These are phyloP conservation scores for Selene dorsalis DNA, from an alignment of 2,797 vertebrate genomes.

Conservation along the genomic window DNA sequence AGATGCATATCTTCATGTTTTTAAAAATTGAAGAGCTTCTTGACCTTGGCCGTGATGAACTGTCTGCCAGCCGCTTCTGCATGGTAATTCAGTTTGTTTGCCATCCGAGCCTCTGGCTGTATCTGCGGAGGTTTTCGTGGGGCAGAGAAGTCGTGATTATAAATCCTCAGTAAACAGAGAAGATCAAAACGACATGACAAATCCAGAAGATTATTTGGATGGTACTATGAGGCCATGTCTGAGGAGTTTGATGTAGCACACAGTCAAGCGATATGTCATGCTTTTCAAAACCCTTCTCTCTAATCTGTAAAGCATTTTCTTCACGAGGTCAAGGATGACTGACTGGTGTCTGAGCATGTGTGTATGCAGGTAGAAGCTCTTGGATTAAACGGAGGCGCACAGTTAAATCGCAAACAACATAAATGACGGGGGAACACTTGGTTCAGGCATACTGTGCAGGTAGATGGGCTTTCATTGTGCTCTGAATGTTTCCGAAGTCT, in stretches of 20 bases:
- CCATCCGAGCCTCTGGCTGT: slow-evolving; percentile 46
- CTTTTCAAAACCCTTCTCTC: slow-evolving; percentile 40
- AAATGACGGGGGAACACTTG: slow-evolving; percentile 30
- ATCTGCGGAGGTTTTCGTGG: slow-evolving; percentile 44
- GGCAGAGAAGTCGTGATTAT: slow-evolving; percentile 64
- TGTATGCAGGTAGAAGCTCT: slow-evolving; percentile 8
- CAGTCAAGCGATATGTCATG: slow-evolving; percentile 48
- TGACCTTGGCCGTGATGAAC: slow-evolving; percentile 71
- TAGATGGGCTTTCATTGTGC: slow-evolving; percentile 51
- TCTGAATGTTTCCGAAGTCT: slow-evolving; percentile 53
- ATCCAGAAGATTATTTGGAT: slow-evolving; percentile 54
- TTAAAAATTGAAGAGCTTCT: slow-evolving; percentile 44
- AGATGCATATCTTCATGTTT: slow-evolving; percentile 36
- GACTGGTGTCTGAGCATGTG: slow-evolving; percentile 32
- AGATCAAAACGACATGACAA: slow-evolving; percentile 65
- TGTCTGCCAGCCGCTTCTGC: slow-evolving; percentile 44
- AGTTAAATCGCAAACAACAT: slow-evolving; percentile 29
- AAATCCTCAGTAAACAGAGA: slow-evolving; percentile 70
- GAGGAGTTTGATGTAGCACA: slow-evolving; percentile 61
- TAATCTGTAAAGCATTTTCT: slow-evolving; percentile 50
- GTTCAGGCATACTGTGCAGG: slow-evolving; percentile 34
- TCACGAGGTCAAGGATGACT: slow-evolving; percentile 65
- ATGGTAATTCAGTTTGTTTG: slow-evolving; percentile 65
- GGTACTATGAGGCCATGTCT: slow-evolving; percentile 41
- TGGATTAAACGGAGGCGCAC: slow-evolving; percentile 1